Conservation (phyloP, 2,797 vertebrate genomes). For the Rachycentron canadum region DNA sequence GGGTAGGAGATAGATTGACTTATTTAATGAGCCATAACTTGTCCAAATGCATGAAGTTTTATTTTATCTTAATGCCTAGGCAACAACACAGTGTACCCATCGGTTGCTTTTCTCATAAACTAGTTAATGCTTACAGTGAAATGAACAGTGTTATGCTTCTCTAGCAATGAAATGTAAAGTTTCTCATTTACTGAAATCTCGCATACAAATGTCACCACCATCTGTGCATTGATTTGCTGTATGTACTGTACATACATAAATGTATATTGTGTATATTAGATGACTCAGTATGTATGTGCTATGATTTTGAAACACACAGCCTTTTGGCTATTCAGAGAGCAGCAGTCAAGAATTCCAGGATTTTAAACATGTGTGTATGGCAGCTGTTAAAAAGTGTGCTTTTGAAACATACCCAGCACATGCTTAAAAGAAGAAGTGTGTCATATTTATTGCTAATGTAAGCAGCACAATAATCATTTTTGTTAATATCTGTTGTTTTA, state of each 20-base stretch:
- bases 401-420: conserved; percentile 71
- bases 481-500: conserved; percentile 74
- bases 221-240: conserved; percentile 84
- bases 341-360: conserved; percentile 70
- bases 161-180: conserved; percentile 69
- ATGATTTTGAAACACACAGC: conserved; percentile 67
- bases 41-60: conserved; percentile 81
- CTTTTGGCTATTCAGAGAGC: conserved; percentile 64
- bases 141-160: conserved; percentile 68
- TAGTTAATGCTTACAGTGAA: conserved; percentile 79
- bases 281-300: conserved; percentile 76
- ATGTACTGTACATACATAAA: conserved; percentile 83
- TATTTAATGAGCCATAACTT: conserved; percentile 81
- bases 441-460: conserved; percentile 81
- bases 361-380: conserved; percentile 69
- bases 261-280: conserved; percentile 85
- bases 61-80: conserved; percentile 64
- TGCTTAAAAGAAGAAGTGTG: conserved; percentile 66
- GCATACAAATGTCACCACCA: conserved; percentile 68
- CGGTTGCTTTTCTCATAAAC: conserved; percentile 71
- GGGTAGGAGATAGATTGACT: conserved; percentile 62
- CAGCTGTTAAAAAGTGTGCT: conserved; percentile 78
- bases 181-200: conserved; percentile 63
- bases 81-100: conserved; percentile 64
- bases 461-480: conserved; percentile 79